Evolutionary conservation across 2,113 vertebrate species (phyloP).

Genomic region (Ctenodactylus gundi): DNA sequence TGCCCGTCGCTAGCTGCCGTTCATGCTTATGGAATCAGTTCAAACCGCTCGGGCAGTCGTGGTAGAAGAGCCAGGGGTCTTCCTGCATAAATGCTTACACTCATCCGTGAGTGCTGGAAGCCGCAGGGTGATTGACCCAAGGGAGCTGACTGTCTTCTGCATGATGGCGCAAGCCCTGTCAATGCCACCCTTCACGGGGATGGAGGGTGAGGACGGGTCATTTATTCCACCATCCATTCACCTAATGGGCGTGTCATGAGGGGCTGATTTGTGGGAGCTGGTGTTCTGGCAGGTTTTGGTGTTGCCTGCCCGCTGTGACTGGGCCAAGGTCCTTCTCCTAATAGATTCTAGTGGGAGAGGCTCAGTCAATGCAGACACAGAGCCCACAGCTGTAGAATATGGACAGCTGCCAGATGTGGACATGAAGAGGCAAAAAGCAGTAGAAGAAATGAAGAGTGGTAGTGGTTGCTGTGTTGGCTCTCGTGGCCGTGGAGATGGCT

Average conservation of each 20-base stretch:
- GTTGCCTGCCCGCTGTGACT: no score
- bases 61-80: not conserved
- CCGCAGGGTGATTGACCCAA: not conserved
- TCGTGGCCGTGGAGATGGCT: not conserved
- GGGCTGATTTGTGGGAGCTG: not conserved
- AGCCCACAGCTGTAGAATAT: not conserved
- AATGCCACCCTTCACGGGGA: not conserved
- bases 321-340: not conserved
- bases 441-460: not conserved
- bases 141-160: not conserved
- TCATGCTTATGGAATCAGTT: no score
- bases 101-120: not conserved
- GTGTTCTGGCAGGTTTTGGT: not conserved
- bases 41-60: not conserved
- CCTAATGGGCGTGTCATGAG: not conserved
- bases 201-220: not conserved
- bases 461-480: not conserved
- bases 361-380: no score
- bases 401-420: not conserved
- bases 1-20: not conserved
- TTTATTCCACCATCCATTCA: not conserved
- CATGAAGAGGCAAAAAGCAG: no score
- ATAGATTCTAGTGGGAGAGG: not conserved
- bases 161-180: not conserved
- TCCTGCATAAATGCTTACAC: not conserved